phyloP scores from a whole-genome alignment of 2,888 invertebrate genomes.

The Acanthosepion esculentum region DNA sequence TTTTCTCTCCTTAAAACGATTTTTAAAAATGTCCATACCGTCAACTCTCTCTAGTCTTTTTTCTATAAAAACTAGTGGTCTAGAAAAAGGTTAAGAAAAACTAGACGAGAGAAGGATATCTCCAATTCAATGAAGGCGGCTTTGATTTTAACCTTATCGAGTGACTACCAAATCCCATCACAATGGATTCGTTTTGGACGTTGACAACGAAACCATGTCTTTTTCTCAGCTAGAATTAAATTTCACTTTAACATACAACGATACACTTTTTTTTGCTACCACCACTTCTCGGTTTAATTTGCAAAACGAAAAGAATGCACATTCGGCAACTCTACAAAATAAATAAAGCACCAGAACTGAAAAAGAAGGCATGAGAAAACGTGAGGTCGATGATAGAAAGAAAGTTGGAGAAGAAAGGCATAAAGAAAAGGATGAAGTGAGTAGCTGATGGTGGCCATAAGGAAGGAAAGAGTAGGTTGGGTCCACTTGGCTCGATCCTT shows the following conservation, averaged over 20 bases:
- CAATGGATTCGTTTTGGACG: conserved; percentile 6
- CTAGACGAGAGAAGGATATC: too few species aligned
- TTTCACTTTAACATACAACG: background rate
- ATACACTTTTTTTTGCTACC: background rate
- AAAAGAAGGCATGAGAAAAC: background rate
- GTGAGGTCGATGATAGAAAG: conserved; percentile 21
- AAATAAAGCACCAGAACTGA: too few species aligned
- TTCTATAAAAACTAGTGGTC: too few species aligned
- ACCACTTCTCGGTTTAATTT: background rate
- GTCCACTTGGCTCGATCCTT: too few species aligned
- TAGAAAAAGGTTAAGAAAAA: too few species aligned
- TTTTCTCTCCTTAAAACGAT: too few species aligned
- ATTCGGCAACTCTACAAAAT: too few species aligned
- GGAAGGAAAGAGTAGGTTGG: background rate
- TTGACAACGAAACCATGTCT: conserved; percentile 3
- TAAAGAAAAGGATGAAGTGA: background rate
- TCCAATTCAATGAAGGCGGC: too few species aligned
- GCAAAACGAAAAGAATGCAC: background rate
- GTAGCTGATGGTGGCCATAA: background rate
- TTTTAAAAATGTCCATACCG: too few species aligned
- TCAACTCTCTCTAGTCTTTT: too few species aligned
- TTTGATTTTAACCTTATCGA: too few species aligned
- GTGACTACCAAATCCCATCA: background rate
- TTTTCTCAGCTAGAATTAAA: background rate
- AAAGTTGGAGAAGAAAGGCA: background rate